A percentile compares a stretch with the other conserved stretches of the same genome.
phyloP scores from a whole-genome alignment of 2,888 invertebrate species.

The Amaurobius ferox region DNA sequence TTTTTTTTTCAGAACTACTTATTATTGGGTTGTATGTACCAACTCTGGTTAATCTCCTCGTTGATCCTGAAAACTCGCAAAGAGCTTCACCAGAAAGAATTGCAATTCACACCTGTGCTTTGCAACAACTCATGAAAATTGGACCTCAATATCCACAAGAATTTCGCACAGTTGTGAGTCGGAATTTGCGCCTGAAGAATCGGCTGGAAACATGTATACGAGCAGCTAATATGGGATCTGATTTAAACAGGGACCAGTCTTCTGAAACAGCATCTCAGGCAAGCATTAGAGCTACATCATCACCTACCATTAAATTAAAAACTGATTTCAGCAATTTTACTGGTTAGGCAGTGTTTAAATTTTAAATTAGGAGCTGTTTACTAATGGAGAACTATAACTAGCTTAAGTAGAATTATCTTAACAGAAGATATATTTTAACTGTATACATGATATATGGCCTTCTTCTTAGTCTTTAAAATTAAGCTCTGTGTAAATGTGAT shows the following conservation, averaged over 20 bases:
- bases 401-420: not conserved
- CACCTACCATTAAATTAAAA: slow-evolving; percentile 90
- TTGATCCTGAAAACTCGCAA: slow-evolving; percentile 82
- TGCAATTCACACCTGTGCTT: slow-evolving; percentile 90
- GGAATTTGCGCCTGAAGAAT: slow-evolving; percentile 86
- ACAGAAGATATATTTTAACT: not conserved
- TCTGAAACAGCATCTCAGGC: slow-evolving; percentile 26
- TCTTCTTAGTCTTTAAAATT: not conserved
- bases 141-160: slow-evolving; percentile 96
- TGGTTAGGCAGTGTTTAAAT: slow-evolving; percentile 24
- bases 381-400: not conserved
- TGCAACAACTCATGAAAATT: slow-evolving; percentile 92
- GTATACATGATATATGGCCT: not conserved
- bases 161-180: slow-evolving; percentile 92
- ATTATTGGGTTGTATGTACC: slow-evolving; percentile 93
- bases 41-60: slow-evolving; percentile 89
- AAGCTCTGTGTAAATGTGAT: not conserved
- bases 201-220: slow-evolving; percentile 89
- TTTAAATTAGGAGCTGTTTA: not conserved
- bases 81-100: slow-evolving; percentile 82
- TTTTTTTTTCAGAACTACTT: slow-evolving; percentile 85
- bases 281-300: slow-evolving; percentile 76
- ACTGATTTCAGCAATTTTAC: slow-evolving; percentile 95
- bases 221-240: slow-evolving; percentile 31
- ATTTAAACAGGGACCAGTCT: slow-evolving; percentile 21